Conservation (phyloP, 2,113 vertebrate genomes). For the Gobius niger region DNA sequence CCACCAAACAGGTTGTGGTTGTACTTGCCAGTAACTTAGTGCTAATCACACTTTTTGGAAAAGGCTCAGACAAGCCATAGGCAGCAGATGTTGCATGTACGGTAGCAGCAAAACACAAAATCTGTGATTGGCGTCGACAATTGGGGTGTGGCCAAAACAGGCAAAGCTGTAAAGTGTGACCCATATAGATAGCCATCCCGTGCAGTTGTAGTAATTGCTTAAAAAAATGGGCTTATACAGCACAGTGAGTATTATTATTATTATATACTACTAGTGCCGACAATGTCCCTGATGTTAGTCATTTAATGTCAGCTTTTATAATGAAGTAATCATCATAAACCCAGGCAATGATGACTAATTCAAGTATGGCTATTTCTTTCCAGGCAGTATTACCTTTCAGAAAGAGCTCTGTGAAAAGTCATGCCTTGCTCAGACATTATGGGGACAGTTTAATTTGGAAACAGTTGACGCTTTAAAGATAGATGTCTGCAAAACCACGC, state of each 20-base stretch:
- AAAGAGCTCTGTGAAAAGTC: not conserved
- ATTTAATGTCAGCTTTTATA: not conserved
- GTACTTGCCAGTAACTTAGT: constrained; percentile 1
- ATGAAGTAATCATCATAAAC: not conserved
- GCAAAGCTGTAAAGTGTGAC: not conserved
- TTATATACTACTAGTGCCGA: not conserved
- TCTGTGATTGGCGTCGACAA: constrained; percentile 20
- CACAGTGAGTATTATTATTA: not conserved
- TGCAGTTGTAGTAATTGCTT: constrained; percentile 3
- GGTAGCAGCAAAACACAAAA: constrained; percentile 17
- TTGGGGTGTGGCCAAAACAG: not conserved
- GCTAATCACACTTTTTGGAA: not conserved
- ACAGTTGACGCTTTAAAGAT: not conserved
- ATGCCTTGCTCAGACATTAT: not conserved
- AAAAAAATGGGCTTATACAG: not conserved
- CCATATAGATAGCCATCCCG: not conserved
- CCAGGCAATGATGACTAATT: not conserved
- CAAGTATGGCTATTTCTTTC: not conserved
- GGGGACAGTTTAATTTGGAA: not conserved
- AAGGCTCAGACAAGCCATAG: not conserved
- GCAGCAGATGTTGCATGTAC: constrained; percentile 8
- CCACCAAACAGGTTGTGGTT: constrained; percentile 7
- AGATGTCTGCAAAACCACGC: not conserved
- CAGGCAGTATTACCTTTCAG: not conserved
- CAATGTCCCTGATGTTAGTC: not conserved